phyloP scores from a whole-genome alignment of 2,888 invertebrate genomes.

The Stratiomys singularior region DNA sequence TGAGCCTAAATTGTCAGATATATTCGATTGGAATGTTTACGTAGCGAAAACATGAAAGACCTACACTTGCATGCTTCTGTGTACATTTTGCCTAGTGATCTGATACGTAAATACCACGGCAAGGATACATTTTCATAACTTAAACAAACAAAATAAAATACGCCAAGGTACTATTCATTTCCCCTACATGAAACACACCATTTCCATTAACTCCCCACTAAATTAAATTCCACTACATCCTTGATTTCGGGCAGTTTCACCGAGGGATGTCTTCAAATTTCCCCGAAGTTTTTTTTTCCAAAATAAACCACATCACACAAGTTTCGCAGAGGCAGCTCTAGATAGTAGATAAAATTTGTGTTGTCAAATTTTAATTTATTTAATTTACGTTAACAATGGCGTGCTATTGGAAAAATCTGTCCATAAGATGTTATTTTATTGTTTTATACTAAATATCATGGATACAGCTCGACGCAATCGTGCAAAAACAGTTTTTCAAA shows the following conservation, averaged over 20 bases:
- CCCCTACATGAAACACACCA: slow-evolving; percentile 20
- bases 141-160: background rate
- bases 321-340: background rate
- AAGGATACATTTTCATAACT: slow-evolving; percentile 15
- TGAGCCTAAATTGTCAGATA: slow-evolving; percentile 10
- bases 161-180: background rate
- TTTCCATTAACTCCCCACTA: background rate
- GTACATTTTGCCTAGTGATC: background rate
- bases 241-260: slow-evolving; percentile 17
- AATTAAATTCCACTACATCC: background rate
- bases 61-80: background rate
- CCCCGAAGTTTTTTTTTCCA: background rate
- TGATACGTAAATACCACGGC: slow-evolving; percentile 5
- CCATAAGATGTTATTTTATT: background rate
- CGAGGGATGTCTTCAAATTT: background rate
- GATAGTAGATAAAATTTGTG: slow-evolving; percentile 14
- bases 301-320: slow-evolving; percentile 4
- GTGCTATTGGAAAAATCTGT: background rate
- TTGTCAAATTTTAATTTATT: background rate
- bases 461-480: slow-evolving; percentile 43
- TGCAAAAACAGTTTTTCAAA: slow-evolving; percentile 60
- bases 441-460: background rate
- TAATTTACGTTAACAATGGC: background rate
- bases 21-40: slow-evolving; percentile 45
- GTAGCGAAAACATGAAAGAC: slow-evolving; percentile 48